These are phyloP conservation scores for Achroia grisella DNA, from an alignment of 1,140 invertebrate genomes.

Conservation along the genomic window DNA sequence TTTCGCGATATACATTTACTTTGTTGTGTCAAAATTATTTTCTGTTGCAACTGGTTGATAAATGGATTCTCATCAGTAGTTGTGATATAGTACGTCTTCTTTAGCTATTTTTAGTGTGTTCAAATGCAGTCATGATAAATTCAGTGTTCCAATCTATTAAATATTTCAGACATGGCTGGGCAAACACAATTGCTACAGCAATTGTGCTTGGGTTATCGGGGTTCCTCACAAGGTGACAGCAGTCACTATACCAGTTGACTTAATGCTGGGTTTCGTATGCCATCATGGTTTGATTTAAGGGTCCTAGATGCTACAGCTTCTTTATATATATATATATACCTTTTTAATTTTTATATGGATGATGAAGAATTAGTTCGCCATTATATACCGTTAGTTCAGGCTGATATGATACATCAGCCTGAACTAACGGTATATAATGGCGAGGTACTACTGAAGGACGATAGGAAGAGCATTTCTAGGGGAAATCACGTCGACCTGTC, in stretches of 20 bases:
- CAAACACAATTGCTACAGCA: constrained; percentile 84
- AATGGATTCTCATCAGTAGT: constrained; percentile 50
- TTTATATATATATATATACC: too few relatives aligned
- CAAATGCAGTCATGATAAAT: not conserved
- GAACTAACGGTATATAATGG: too few relatives aligned
- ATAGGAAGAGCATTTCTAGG: too few relatives aligned
- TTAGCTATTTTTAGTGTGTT: constrained; percentile 40
- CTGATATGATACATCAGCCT: too few relatives aligned
- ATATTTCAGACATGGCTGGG: constrained; percentile 90
- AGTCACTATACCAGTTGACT: constrained; percentile 91
- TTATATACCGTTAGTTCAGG: too few relatives aligned
- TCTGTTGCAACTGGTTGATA: constrained; percentile 24
- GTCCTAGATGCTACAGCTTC: constrained; percentile 87
- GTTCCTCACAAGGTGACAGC: constrained; percentile 93
- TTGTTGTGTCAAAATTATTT: constrained; percentile 19
- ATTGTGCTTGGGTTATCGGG: too few relatives aligned
- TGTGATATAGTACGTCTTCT: constrained; percentile 56
- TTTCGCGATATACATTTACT: constrained; percentile 39
- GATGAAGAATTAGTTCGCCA: too few relatives aligned
- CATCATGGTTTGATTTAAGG: constrained; percentile 96
- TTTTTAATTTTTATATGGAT: too few relatives aligned
- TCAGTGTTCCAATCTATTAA: not conserved
- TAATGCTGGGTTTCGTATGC: constrained; percentile 95
- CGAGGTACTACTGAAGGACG: too few relatives aligned
- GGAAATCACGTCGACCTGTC: too few relatives aligned